These are phyloP conservation scores for Altica lythri DNA, from an alignment of 2,888 invertebrate species.

Conservation along the genomic window DNA sequence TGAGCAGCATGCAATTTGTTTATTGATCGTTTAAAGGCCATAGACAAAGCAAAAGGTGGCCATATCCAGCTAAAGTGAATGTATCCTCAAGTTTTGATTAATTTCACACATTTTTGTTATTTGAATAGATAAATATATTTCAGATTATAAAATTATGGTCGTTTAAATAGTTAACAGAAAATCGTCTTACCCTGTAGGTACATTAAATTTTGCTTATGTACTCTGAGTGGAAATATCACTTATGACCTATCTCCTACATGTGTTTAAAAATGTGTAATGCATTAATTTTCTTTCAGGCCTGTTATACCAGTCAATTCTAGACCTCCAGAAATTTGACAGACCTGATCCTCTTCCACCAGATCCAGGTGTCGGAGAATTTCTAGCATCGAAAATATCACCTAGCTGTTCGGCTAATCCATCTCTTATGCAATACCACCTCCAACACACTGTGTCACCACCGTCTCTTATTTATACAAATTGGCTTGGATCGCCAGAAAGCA, in stretches of 20 bases:
- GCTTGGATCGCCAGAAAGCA: slow-evolving; percentile 49
- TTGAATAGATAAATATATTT: too few species aligned
- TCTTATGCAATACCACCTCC: slow-evolving; percentile 48
- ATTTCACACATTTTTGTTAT: too few species aligned
- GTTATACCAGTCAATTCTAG: slow-evolving; percentile 51
- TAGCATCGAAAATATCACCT: slow-evolving; percentile 37
- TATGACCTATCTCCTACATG: not conserved
- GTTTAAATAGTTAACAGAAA: too few species aligned
- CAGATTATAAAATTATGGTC: too few species aligned
- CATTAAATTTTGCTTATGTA: too few species aligned
- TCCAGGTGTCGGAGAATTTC: slow-evolving; percentile 47
- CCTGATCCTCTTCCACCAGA: slow-evolving; percentile 50
- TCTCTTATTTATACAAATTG: slow-evolving; percentile 54
- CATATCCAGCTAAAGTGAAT: too few species aligned
- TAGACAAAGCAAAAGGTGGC: too few species aligned
- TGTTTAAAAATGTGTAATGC: not conserved
- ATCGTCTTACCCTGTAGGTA: too few species aligned
- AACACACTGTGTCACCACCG: slow-evolving; percentile 45
- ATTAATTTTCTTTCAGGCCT: slow-evolving; percentile 39
- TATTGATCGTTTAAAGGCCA: too few species aligned
- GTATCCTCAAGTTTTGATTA: too few species aligned
- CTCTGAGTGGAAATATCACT: too few species aligned
- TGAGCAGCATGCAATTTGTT: too few species aligned
- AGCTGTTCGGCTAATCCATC: slow-evolving; percentile 40
- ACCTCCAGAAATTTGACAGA: slow-evolving; percentile 48